A percentile compares a stretch with the other conserved stretches of the same genome.
These are phyloP conservation scores for Apotomis turbidana DNA, from an alignment of 2,888 invertebrate genomes.

Conservation along the genomic window DNA sequence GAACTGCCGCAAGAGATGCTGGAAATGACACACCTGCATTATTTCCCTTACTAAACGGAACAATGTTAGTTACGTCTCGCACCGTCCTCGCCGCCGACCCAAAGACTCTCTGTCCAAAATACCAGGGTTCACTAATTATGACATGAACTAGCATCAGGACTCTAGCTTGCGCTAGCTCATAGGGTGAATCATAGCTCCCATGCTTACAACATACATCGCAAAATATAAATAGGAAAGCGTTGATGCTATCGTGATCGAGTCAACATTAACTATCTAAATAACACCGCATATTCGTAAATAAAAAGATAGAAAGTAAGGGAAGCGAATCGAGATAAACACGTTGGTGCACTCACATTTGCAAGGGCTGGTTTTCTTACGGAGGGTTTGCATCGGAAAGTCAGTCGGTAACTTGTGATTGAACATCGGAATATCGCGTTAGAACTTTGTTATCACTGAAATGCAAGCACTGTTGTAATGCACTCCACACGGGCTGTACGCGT, in stretches of 20 bases:
- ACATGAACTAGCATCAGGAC: constrained; percentile 60
- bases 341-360: constrained; percentile 92
- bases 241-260: constrained; percentile 64
- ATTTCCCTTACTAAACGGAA: constrained; percentile 73
- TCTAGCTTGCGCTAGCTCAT: constrained; percentile 49
- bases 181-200: constrained; percentile 67
- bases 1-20: constrained; percentile 82
- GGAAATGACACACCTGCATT: constrained; percentile 85
- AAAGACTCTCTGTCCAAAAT: constrained; percentile 81
- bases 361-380: constrained; percentile 96
- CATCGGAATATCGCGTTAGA: constrained; percentile 69
- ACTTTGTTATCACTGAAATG: constrained; percentile 72
- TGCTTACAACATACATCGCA: constrained; percentile 75
- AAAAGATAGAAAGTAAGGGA: constrained; percentile 54
- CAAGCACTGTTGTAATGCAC: constrained; percentile 71
- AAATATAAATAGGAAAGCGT: constrained; percentile 71
- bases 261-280: constrained; percentile 71
- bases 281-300: constrained; percentile 62
- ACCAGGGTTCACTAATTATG: constrained; percentile 72
- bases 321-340: constrained; percentile 55
- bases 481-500: constrained; percentile 50
- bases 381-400: constrained; percentile 92
- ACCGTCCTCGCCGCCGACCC: constrained; percentile 66
- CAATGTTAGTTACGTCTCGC: constrained; percentile 69
- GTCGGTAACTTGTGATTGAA: constrained; percentile 84